A percentile compares a stretch with the other conserved stretches of the same genome.
phyloP scores from a whole-genome alignment of 2,797 vertebrate species.

The Lepus townsendii region DNA sequence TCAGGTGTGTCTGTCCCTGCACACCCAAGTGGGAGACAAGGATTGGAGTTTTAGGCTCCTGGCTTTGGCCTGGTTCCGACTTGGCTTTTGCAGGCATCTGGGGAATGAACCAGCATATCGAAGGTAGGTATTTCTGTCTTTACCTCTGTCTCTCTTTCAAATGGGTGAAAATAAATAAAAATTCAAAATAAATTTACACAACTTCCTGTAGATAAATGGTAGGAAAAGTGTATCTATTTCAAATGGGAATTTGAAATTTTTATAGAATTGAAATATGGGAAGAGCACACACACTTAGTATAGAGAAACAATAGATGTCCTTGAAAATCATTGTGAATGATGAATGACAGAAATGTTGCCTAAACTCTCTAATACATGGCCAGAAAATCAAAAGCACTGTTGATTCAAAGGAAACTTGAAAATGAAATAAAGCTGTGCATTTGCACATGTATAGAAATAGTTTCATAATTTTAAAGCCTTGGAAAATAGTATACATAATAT shows the following conservation, averaged over 20 bases:
- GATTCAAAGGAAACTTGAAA: slow-evolving; percentile 28
- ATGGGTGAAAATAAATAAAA: too few relatives aligned
- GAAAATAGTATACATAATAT: not conserved
- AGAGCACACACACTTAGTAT: not conserved
- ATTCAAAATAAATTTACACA: not conserved
- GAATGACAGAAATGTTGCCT: not conserved
- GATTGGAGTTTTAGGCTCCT: too few relatives aligned
- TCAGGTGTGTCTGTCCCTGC: too few relatives aligned
- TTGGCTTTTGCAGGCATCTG: too few relatives aligned
- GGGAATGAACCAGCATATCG: too few relatives aligned
- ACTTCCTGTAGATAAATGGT: not conserved
- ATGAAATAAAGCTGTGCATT: slow-evolving; percentile 10
- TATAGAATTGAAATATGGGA: not conserved
- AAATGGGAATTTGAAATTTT: not conserved
- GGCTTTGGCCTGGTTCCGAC: too few relatives aligned
- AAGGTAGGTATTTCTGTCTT: too few relatives aligned
- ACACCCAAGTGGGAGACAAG: too few relatives aligned
- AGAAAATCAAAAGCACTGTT: slow-evolving; percentile 8
- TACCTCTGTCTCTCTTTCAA: too few relatives aligned
- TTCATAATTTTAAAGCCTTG: slow-evolving; percentile 36
- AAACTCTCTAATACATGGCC: not conserved
- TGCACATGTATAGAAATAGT: not conserved
- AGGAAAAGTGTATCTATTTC: not conserved
- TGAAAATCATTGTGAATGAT: not conserved
- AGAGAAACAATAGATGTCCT: not conserved